Conservation (phyloP, 2,113 vertebrate species). For the Charina bottae region DNA sequence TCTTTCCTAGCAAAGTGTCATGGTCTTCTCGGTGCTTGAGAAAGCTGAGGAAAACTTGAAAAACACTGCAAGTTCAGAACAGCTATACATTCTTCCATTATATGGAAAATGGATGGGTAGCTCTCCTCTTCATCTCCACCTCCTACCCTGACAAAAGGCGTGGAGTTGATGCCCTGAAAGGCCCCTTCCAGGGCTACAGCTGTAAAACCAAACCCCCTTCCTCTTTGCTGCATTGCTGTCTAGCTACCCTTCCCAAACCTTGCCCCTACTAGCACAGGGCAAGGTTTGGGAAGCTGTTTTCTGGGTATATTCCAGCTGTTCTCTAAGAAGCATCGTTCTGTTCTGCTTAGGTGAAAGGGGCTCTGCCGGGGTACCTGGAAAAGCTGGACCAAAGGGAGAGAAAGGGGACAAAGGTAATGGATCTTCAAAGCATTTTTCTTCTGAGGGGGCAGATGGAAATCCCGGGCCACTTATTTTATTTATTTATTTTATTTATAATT, state of each 20-base stretch:
- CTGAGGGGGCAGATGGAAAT: neutral
- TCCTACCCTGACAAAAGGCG: too few relatives aligned
- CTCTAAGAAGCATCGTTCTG: neutral
- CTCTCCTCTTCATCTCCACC: neutral
- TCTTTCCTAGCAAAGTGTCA: neutral
- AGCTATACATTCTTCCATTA: neutral
- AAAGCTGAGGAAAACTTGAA: neutral
- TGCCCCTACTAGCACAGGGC: neutral
- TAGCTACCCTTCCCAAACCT: too few relatives aligned
- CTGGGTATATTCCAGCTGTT: neutral
- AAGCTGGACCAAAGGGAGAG: conserved; percentile 35
- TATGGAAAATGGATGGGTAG: neutral
- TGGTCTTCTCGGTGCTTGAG: neutral
- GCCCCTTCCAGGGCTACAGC: too few relatives aligned
- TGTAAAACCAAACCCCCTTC: neutral
- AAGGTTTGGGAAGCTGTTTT: neutral
- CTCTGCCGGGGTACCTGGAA: neutral
- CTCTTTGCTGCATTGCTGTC: too few relatives aligned
- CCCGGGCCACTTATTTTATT: neutral
- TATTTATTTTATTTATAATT: too few relatives aligned
- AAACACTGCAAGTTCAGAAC: neutral
- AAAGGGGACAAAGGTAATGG: conserved; percentile 16
- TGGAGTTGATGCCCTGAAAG: too few relatives aligned
- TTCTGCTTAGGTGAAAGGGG: conserved; percentile 16
- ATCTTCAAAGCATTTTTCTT: neutral